A percentile compares a stretch with the other conserved stretches of the same genome.
Conservation (phyloP, 2,797 vertebrate genomes). For the Eleutherodactylus coqui region DNA sequence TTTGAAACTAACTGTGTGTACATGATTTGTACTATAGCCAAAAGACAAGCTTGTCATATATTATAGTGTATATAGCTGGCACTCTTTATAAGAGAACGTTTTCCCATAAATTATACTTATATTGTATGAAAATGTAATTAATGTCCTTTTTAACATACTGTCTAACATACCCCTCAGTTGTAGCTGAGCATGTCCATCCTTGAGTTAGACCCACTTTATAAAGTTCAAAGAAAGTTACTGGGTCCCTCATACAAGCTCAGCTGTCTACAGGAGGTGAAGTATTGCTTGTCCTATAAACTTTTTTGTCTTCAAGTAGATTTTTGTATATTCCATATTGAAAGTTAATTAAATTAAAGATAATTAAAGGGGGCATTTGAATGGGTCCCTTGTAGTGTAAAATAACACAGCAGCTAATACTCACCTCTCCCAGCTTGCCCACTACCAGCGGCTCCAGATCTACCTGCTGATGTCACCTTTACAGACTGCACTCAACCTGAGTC, state of each 20-base stretch:
- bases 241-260: neutral
- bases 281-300: neutral
- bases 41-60: neutral
- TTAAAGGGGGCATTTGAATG: no score
- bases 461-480: no score
- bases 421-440: no score
- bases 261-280: neutral
- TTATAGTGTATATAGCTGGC: neutral
- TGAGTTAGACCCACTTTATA: neutral
- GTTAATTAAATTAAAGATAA: no score
- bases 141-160: neutral
- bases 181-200: neutral
- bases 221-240: neutral
- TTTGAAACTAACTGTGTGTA: constrained; percentile 22
- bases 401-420: no score
- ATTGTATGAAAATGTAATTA: neutral
- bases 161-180: neutral
- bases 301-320: neutral
- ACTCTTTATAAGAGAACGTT: neutral
- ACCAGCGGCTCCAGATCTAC: no score
- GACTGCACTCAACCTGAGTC: no score
- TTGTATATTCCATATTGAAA: neutral
- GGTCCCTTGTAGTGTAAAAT: no score
- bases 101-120: neutral
- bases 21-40: neutral